These are phyloP conservation scores for Lasioglossum morio DNA, from an alignment of 2,888 invertebrate genomes.

Conservation along the genomic window DNA sequence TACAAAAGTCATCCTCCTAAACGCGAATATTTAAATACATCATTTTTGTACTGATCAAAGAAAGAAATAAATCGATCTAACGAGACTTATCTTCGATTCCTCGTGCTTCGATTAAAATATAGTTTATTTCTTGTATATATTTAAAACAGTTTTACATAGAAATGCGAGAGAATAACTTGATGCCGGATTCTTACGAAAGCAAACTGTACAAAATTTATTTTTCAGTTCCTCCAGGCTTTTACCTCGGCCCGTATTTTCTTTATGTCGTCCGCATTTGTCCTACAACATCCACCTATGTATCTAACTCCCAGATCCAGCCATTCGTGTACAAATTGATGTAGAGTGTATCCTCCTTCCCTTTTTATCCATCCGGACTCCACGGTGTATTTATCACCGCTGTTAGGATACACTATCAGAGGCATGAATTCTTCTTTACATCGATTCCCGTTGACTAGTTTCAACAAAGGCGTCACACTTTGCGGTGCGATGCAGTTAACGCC, in stretches of 20 bases:
- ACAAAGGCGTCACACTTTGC: constrained; percentile 87
- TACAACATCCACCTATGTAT: constrained; percentile 96
- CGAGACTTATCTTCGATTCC: not conserved
- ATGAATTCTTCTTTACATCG: constrained; percentile 85
- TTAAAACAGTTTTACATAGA: constrained; percentile 10
- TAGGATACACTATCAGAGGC: constrained; percentile 95
- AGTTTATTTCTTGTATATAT: not conserved
- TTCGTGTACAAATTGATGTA: constrained; percentile 90
- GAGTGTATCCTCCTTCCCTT: constrained; percentile 88
- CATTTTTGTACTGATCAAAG: constrained; percentile 28
- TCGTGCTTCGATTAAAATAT: not conserved
- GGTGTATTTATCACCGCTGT: constrained; percentile 94
- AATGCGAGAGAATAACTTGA: constrained; percentile 6
- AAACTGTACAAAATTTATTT: not conserved
- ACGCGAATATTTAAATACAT: constrained; percentile 25
- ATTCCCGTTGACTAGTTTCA: constrained; percentile 86
- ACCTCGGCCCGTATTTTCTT: constrained; percentile 56
- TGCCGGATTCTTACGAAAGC: not conserved
- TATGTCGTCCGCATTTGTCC: constrained; percentile 92
- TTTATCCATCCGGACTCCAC: constrained; percentile 87
- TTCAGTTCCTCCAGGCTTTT: constrained; percentile 31
- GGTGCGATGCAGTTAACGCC: constrained; percentile 96
- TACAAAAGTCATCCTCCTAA: not conserved
- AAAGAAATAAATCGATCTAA: constrained; percentile 34
- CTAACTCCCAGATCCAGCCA: constrained; percentile 94